A percentile compares a stretch with the other conserved stretches of the same genome.
phyloP scores from a whole-genome alignment of 1,140 invertebrate species.

The Atta colombica region DNA sequence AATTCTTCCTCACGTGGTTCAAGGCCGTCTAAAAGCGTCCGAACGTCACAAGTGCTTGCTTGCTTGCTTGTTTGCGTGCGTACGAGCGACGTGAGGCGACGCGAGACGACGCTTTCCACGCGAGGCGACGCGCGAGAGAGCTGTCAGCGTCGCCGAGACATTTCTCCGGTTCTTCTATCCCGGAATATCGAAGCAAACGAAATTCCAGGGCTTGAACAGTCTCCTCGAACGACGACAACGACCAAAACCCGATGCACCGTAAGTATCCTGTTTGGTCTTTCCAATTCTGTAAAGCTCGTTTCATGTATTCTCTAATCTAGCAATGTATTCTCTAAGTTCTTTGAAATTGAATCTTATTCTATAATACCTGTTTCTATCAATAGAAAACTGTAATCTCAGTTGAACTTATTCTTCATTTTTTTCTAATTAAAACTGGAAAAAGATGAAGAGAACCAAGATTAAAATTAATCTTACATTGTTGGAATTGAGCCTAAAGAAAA shows the following conservation, averaged over 20 bases:
- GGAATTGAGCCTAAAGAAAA: too few relatives aligned
- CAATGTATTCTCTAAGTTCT: neutral
- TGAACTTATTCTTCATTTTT: too few relatives aligned
- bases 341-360: neutral
- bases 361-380: too few relatives aligned
- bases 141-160: constrained; percentile 22
- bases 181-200: constrained; percentile 9
- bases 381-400: too few relatives aligned
- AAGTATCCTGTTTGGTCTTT: neutral
- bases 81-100: neutral
- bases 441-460: too few relatives aligned
- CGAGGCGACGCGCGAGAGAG: constrained; percentile 30
- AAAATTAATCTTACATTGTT: too few relatives aligned
- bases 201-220: neutral
- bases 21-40: constrained; percentile 75
- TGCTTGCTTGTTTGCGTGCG: neutral
- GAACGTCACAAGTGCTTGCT: constrained; percentile 42
- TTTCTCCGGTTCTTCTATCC: neutral
- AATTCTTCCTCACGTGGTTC: constrained; percentile 69
- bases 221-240: neutral
- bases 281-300: neutral
- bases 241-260: constrained; percentile 22
- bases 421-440: too few relatives aligned
- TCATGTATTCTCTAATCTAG: too few relatives aligned
- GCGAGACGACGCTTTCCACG: constrained; percentile 40